Evolutionary conservation across 2,113 vertebrate genomes (phyloP).

Genomic region (Trinectes maculatus): DNA sequence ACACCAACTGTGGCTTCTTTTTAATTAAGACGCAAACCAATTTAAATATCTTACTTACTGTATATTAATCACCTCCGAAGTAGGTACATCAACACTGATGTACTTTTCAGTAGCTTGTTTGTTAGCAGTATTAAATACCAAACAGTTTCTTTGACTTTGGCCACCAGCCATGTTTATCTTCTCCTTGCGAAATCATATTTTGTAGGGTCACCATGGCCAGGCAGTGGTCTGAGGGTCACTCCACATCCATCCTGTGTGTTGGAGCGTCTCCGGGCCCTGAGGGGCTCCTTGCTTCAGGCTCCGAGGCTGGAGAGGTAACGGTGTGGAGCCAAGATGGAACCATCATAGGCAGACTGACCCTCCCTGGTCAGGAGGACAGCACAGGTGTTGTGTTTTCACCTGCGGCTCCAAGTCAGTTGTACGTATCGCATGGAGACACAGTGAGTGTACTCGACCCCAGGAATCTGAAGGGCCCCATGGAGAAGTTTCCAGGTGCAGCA

Average conservation of each 20-base stretch:
- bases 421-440: conserved; percentile 85
- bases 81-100: too few species aligned
- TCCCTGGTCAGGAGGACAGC: conserved; percentile 81
- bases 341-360: conserved; percentile 63
- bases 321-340: conserved; percentile 86
- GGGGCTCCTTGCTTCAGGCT: conserved; percentile 88
- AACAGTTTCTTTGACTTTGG: not conserved
- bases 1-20: not conserved
- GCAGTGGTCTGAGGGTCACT: conserved; percentile 87
- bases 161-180: not conserved
- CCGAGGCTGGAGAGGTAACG: conserved; percentile 86
- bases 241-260: conserved; percentile 85
- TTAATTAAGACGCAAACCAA: not conserved
- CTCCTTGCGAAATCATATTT: not conserved
- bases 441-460: conserved; percentile 87
- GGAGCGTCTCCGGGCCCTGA: conserved; percentile 73
- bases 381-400: conserved; percentile 86
- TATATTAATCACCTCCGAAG: too few species aligned
- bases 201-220: conserved; percentile 81
- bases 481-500: conserved; percentile 80
- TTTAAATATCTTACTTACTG: too few species aligned
- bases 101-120: too few species aligned
- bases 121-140: not conserved
- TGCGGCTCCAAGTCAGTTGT: conserved; percentile 76
- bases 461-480: conserved; percentile 78